These are phyloP conservation scores for Muntiacus reevesi DNA, from an alignment of 2,113 vertebrate species.

Conservation along the genomic window DNA sequence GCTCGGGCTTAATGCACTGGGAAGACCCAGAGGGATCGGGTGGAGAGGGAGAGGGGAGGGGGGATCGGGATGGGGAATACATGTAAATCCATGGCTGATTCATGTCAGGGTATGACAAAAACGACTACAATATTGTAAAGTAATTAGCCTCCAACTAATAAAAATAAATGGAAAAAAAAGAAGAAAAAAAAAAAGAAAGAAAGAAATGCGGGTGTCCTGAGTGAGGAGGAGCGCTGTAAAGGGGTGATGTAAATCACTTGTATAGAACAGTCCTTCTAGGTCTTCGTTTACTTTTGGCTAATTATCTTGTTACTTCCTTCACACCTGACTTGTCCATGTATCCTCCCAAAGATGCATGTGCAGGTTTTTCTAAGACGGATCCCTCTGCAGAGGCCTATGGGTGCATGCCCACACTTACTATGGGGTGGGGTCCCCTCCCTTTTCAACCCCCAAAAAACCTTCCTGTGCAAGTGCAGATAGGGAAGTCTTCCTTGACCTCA, in stretches of 20 bases:
- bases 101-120: too few relatives aligned
- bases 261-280: neutral
- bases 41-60: too few relatives aligned
- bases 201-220: neutral
- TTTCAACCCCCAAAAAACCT: neutral
- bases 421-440: neutral
- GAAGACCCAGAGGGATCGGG: too few relatives aligned
- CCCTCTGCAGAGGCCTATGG: neutral
- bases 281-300: neutral
- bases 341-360: neutral
- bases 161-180: too few relatives aligned
- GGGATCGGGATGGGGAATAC: too few relatives aligned
- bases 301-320: neutral
- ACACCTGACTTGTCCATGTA: neutral
- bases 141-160: too few relatives aligned
- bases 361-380: neutral
- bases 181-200: too few relatives aligned
- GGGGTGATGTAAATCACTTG: neutral
- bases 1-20: too few relatives aligned
- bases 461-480: neutral
- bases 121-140: too few relatives aligned
- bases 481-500: neutral
- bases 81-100: too few relatives aligned
- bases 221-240: neutral
- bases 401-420: neutral